A percentile compares a stretch with the other conserved stretches of the same genome.
phyloP scores from a whole-genome alignment of 2,888 invertebrate species.

The Harpalus rufipes region DNA sequence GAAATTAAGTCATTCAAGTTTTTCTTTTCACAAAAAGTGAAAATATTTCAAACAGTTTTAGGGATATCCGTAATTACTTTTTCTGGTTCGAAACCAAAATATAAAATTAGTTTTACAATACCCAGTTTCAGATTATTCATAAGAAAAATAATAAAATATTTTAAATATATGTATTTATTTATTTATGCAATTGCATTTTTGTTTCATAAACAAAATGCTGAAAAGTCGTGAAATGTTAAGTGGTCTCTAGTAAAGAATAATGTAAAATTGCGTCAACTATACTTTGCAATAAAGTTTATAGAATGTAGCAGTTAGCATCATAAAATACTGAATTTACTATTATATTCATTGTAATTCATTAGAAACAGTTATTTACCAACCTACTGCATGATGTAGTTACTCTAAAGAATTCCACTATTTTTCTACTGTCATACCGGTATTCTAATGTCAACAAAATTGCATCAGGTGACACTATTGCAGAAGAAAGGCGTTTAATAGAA shows the following conservation, averaged over 20 bases:
- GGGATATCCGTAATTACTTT: neutral
- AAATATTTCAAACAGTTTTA: neutral
- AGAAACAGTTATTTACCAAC: slow-evolving; percentile 54
- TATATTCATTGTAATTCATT: slow-evolving; percentile 55
- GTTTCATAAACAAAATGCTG: neutral
- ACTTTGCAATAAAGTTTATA: slow-evolving; percentile 45
- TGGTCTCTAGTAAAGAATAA: slow-evolving; percentile 20
- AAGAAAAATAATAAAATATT: no score
- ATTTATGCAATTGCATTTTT: neutral
- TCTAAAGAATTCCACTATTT: slow-evolving; percentile 45
- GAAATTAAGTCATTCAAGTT: slow-evolving; percentile 45
- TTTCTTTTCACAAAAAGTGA: slow-evolving; percentile 13
- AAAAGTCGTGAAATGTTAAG: neutral
- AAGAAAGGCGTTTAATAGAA: slow-evolving; percentile 35
- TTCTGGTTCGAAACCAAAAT: neutral
- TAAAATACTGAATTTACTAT: slow-evolving; percentile 54
- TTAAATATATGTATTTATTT: neutral
- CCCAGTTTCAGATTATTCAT: no score
- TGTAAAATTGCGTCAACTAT: slow-evolving; percentile 39
- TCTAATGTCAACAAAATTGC: slow-evolving; percentile 52
- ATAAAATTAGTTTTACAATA: neutral
- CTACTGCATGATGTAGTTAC: slow-evolving; percentile 55
- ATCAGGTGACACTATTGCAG: slow-evolving; percentile 51
- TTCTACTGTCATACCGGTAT: slow-evolving; percentile 36
- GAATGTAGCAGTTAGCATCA: slow-evolving; percentile 47